Evolutionary conservation across 2,797 vertebrate genomes (phyloP).

Genomic region (Eurystomus glaucurus): DNA sequence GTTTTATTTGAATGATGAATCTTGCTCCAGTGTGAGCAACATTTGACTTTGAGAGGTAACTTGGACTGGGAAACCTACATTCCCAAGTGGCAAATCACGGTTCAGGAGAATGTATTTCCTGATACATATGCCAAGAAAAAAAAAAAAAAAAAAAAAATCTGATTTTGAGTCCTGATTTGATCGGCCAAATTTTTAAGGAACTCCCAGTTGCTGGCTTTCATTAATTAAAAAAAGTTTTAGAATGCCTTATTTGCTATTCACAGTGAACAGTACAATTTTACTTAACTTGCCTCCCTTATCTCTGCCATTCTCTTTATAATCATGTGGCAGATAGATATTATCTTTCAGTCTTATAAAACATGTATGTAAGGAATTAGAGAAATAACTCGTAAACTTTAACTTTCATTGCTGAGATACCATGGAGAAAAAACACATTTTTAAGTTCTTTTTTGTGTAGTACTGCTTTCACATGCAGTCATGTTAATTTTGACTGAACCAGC

Average conservation of each 20-base stretch:
- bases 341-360: background rate
- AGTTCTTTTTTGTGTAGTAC: background rate
- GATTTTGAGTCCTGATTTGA: slow-evolving; percentile 8
- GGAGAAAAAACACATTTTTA: background rate
- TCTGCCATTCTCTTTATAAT: background rate
- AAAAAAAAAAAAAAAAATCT: background rate
- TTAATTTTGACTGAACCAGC: slow-evolving; percentile 11
- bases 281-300: background rate
- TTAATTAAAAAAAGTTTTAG: background rate
- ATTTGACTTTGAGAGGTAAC: slow-evolving; percentile 62
- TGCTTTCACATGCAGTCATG: background rate
- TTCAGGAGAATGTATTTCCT: slow-evolving; percentile 46
- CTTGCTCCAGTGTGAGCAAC: slow-evolving; percentile 71
- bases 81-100: slow-evolving; percentile 41
- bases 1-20: slow-evolving; percentile 83
- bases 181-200: slow-evolving; percentile 37
- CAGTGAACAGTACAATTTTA: slow-evolving; percentile 34
- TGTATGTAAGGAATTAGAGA: background rate
- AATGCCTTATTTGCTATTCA: background rate
- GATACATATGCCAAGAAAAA: background rate
- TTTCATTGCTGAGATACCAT: background rate
- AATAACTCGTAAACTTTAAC: slow-evolving; percentile 3
- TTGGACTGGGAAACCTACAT: background rate
- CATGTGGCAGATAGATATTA: background rate
- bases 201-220: slow-evolving; percentile 37